Percentiles rank a stretch among this genome's conserved stretches.
These are phyloP conservation scores for Callyntrura sp. DNA, from an alignment of 2,888 invertebrate genomes.

Conservation along the genomic window DNA sequence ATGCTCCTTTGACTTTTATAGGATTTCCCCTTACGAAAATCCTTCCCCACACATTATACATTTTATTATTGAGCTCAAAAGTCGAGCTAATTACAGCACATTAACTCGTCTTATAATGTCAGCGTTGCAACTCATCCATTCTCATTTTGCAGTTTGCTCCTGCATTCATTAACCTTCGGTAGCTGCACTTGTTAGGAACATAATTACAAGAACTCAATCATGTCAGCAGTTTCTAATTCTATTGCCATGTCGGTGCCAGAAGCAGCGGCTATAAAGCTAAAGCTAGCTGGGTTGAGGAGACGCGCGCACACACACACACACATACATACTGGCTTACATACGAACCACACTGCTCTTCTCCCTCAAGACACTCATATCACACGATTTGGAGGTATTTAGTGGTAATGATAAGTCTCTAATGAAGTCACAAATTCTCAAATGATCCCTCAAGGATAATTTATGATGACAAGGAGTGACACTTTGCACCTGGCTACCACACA, in stretches of 20 bases:
- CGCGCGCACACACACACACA: neutral
- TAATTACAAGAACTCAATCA: constrained; percentile 29
- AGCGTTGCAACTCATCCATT: constrained; percentile 16
- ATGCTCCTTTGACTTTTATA: neutral
- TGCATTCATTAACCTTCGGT: neutral
- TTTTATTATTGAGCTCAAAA: constrained; percentile 41
- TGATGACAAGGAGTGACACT: constrained; percentile 68
- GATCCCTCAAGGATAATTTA: constrained; percentile 73
- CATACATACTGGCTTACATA: neutral
- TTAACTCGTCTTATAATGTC: constrained; percentile 39
- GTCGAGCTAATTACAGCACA: constrained; percentile 39
- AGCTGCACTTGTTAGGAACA: constrained; percentile 13
- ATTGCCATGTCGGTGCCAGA: neutral
- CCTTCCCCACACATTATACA: neutral
- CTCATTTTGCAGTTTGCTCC: constrained; percentile 19
- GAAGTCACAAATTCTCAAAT: constrained; percentile 72
- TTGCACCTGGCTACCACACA: constrained; percentile 70
- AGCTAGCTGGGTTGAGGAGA: neutral
- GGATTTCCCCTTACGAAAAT: constrained; percentile 18
- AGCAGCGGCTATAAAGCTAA: neutral
- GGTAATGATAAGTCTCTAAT: constrained; percentile 66
- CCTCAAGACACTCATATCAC: constrained; percentile 5
- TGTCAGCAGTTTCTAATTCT: constrained; percentile 11
- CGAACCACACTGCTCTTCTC: neutral
- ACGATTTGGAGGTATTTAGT: constrained; percentile 32